Evolutionary conservation across 92 coral and sea anemone genomes (phyloP), one percentile per base, ranked within the genome.

Genomic region (Zoanthus sansibaricus): DNA sequence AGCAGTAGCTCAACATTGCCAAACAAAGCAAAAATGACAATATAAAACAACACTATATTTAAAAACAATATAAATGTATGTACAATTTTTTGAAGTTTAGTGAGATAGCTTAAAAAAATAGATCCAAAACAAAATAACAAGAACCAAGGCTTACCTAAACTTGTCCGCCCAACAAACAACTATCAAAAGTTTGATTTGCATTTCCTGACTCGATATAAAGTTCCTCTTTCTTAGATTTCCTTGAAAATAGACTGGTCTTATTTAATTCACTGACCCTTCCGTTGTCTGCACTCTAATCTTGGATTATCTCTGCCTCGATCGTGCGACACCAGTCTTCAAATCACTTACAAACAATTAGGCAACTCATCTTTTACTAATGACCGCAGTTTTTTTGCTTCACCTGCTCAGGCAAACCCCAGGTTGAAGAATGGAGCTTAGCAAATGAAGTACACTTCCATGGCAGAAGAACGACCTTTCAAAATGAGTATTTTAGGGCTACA

Each of bases 291-390:
- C 71, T 80, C 75, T 80, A 49, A 16, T 18, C 75, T 80, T 21
- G 33, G 46, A 21, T 67, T 80, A 80, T 80, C 74, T 44, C 59
- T 61, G 79, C 88, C 75, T 58, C 83, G 90, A 71, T 61, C 75
- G 72, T 87, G 91, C 83, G 91, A 87, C 93, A 52, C 88, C 55
- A 86, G 91, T 92, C 91, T 89, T 86, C 86, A 47, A 75, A 56
- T 91, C 91, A 91, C 92, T 86, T 88, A 85, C 61, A 78, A 82
- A 67, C 95, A 93, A 90, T 93, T 93, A 93, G 86, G 68, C 42
- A 67, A 78, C 55, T 77, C 94, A 83, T 87, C 84, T 87, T 89
- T 83, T 93, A 82, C 96, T 78, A 78, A 87, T 83, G 83, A 83
- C 88, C 87, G 69, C 25, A 62, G 69, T 86, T 83, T 86, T 83